phyloP scores from a whole-genome alignment of 2,888 invertebrate species.

The Rotaria sp. region DNA sequence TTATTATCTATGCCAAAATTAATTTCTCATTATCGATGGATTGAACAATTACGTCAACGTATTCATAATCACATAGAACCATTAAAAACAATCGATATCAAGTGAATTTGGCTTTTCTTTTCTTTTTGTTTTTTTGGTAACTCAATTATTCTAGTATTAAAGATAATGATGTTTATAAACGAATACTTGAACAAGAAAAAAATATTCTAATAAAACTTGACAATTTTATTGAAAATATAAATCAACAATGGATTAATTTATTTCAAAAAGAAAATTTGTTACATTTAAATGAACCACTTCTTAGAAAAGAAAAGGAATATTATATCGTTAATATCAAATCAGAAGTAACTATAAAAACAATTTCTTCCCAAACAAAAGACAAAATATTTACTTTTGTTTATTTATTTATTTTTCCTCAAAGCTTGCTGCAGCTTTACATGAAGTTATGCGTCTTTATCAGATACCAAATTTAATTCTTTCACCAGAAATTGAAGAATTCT shows the following conservation, averaged over 20 bases:
- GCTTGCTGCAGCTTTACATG: conserved; percentile 73
- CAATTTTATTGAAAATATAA: conserved; percentile 67
- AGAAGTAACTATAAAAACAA: conserved; percentile 58
- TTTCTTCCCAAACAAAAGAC: background rate
- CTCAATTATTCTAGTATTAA: conserved; percentile 58
- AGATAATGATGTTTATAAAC: conserved; percentile 65
- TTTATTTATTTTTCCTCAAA: conserved; percentile 51
- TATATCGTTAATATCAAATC: conserved; percentile 77
- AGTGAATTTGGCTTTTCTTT: conserved; percentile 52
- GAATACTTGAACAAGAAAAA: conserved; percentile 68
- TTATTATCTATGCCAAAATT: background rate
- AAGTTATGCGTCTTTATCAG: conserved; percentile 75
- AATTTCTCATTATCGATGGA: background rate
- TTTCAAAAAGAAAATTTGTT: conserved; percentile 68
- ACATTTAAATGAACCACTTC: conserved; percentile 70
- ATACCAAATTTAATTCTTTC: conserved; percentile 60
- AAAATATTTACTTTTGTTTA: conserved; percentile 23
- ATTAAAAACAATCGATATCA: conserved; percentile 75
- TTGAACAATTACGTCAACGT: conserved; percentile 62
- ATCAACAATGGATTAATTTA: conserved; percentile 68
- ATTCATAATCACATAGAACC: conserved; percentile 60
- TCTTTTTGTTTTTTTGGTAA: background rate
- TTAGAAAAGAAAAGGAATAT: conserved; percentile 59
- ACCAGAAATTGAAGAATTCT: conserved; percentile 66
- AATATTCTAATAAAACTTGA: conserved; percentile 65